Evolutionary conservation across 2,113 vertebrate genomes (phyloP).

Genomic region (Mus spicilegus): DNA sequence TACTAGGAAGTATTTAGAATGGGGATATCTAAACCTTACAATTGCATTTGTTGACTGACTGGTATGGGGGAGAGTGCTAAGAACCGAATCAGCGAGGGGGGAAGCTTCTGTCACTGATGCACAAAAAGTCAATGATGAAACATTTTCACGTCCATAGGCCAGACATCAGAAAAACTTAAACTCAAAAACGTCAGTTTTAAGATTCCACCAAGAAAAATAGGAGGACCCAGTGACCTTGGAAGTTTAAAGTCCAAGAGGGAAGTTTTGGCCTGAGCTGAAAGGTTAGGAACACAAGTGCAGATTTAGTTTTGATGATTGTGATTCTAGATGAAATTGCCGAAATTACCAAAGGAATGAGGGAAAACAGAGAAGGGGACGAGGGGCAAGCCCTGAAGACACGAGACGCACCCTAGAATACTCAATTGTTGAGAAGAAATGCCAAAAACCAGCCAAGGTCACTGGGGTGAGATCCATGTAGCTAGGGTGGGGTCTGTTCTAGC

Average conservation of each 20-base stretch:
- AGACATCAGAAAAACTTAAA: conserved; percentile 15
- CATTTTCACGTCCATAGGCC: background rate
- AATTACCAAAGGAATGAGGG: background rate
- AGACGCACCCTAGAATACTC: background rate
- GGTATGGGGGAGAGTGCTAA: background rate
- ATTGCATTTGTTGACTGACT: background rate
- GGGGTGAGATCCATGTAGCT: background rate
- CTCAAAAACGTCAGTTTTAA: background rate
- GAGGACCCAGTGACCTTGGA: background rate
- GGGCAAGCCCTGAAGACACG: background rate
- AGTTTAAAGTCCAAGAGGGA: background rate
- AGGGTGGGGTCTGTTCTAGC: background rate
- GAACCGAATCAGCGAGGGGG: background rate
- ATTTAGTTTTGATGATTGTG: background rate
- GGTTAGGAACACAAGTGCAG: background rate
- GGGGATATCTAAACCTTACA: background rate
- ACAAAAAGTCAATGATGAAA: background rate
- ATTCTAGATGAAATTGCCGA: background rate
- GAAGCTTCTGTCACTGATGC: background rate
- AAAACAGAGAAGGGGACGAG: background rate
- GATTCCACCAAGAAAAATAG: background rate
- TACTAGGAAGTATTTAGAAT: background rate
- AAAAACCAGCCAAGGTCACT: background rate
- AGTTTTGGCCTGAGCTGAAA: background rate
- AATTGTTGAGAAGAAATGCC: background rate